Percentiles rank a stretch among this genome's conserved stretches.
Evolutionary conservation across 2,113 vertebrate species (phyloP).

Genomic region (Plotosus lineatus): DNA sequence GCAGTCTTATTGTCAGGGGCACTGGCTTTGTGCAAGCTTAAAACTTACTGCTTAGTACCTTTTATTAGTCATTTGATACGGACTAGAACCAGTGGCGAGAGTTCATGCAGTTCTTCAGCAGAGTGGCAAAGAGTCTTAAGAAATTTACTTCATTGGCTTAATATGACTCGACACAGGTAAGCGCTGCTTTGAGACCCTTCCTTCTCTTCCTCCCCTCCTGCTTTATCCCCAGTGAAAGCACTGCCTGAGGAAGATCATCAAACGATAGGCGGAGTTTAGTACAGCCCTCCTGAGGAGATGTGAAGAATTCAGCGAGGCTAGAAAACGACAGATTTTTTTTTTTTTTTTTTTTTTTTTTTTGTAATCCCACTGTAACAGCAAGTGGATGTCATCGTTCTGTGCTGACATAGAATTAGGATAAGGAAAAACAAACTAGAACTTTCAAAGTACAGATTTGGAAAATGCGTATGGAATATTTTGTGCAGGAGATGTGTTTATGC

Average conservation of each 20-base stretch:
- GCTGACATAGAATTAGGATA: not conserved
- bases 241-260: constrained; percentile 61
- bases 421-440: not conserved
- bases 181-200: constrained; percentile 48
- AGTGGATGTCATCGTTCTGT: not conserved
- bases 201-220: constrained; percentile 42
- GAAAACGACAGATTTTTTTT: constrained; percentile 31
- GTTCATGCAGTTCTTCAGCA: not conserved
- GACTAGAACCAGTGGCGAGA: not conserved
- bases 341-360: constrained; percentile 1
- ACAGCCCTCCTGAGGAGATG: constrained; percentile 56
- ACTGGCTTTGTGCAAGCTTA: not conserved
- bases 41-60: not conserved
- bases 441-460: not conserved
- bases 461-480: not conserved
- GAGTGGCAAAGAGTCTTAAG: not conserved
- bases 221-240: constrained; percentile 36
- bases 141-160: not conserved
- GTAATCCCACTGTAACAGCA: not conserved
- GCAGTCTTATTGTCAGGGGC: not conserved
- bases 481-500: not conserved
- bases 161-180: constrained; percentile 34
- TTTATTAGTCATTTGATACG: constrained; percentile 8
- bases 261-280: constrained; percentile 56
- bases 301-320: constrained; percentile 57